These are phyloP conservation scores for Cistogaster globosa DNA, from an alignment of 2,888 invertebrate species.

Conservation along the genomic window DNA sequence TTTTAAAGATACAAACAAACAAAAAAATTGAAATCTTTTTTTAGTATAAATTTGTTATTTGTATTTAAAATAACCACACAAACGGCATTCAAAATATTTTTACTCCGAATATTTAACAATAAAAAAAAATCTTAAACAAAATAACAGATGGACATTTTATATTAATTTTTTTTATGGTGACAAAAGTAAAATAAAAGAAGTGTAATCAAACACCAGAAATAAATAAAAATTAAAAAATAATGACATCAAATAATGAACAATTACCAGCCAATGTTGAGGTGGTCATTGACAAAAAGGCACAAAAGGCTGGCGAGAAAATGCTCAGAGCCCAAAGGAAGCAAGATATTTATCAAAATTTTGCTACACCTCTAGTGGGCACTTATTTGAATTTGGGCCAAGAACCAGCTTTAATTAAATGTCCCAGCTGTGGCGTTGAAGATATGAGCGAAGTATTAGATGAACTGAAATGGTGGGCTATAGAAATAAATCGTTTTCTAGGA, in stretches of 20 bases:
- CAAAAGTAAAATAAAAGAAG: conserved; percentile 38
- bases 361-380: conserved; percentile 80
- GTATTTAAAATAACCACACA: conserved; percentile 47
- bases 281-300: conserved; percentile 65
- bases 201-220: no score
- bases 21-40: conserved; percentile 3
- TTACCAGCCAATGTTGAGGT: conserved; percentile 62
- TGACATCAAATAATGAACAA: conserved; percentile 43
- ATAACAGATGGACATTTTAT: no score
- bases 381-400: conserved; percentile 78
- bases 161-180: neutral
- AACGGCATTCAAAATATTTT: conserved; percentile 26
- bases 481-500: conserved; percentile 77
- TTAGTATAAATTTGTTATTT: conserved; percentile 60
- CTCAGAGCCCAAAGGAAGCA: conserved; percentile 71
- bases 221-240: conserved; percentile 7
- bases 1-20: neutral
- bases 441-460: conserved; percentile 78
- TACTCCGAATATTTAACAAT: neutral
- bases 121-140: conserved; percentile 6
- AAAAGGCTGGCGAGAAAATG: conserved; percentile 63
- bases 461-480: conserved; percentile 77
- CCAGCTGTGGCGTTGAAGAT: conserved; percentile 78
- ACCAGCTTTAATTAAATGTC: conserved; percentile 78
- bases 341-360: conserved; percentile 79